Conservation (phyloP, 2,797 vertebrate species). For the Anguilla obscura region DNA sequence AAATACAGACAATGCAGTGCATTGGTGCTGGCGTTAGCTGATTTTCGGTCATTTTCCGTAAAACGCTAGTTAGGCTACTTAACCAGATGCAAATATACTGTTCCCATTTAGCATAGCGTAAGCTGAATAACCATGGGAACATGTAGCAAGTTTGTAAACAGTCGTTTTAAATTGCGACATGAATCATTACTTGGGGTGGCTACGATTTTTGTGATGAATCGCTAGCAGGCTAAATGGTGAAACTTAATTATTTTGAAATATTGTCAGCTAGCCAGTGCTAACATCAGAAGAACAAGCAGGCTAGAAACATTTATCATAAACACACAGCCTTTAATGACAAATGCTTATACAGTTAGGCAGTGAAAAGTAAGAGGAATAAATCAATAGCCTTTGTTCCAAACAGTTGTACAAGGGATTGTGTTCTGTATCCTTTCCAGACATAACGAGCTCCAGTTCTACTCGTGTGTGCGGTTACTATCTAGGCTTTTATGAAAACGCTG, state of each 20-base stretch:
- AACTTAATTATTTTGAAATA: background rate
- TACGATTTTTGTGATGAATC: background rate
- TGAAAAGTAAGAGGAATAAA: background rate
- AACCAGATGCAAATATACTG: background rate
- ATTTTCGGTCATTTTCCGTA: background rate
- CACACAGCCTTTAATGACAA: background rate
- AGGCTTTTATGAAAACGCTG: background rate
- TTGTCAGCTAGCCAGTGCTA: background rate
- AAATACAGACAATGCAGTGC: conserved; percentile 11
- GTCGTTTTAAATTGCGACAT: background rate
- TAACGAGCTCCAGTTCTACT: background rate
- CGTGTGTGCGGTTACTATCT: background rate
- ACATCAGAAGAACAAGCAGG: background rate
- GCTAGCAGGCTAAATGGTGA: background rate
- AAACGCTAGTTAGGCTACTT: background rate
- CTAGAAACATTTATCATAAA: background rate
- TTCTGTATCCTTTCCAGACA: background rate
- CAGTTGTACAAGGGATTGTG: background rate
- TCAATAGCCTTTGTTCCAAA: background rate
- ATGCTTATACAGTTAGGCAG: background rate
- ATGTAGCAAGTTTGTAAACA: background rate
- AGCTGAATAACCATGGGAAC: background rate
- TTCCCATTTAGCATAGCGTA: background rate
- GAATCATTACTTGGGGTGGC: background rate
- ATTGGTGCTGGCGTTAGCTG: background rate